Conservation (phyloP, 2,113 vertebrate species). For the Melanostigma gelatinosum region DNA sequence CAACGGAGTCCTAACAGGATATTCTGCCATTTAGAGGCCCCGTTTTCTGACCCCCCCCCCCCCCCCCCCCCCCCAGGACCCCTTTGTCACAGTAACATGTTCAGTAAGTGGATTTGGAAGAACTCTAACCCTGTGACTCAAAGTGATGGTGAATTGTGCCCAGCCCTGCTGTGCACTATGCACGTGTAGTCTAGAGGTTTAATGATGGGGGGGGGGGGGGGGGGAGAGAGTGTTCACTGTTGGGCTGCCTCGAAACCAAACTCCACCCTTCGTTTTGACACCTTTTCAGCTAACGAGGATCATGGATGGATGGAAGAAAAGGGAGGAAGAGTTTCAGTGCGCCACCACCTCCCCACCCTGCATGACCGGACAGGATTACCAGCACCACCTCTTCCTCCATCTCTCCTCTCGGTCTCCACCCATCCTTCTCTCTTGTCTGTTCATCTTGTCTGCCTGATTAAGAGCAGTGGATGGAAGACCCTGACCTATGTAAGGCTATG, state of each 20-base stretch:
- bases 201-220: conserved; percentile 39
- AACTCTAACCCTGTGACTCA: conserved; percentile 13
- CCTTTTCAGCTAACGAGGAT: conserved; percentile 99
- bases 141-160: conserved; percentile 58
- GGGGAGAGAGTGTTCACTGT: conserved; percentile 78
- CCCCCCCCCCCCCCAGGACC: not conserved
- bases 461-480: conserved; percentile 87
- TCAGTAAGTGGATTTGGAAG: not conserved
- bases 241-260: conserved; percentile 93
- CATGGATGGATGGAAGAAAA: conserved; percentile 86
- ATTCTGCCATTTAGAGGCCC: not conserved
- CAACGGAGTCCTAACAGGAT: not conserved
- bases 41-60: too few species aligned
- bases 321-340: conserved; percentile 82
- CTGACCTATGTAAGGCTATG: conserved; percentile 88
- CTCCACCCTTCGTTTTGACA: conserved; percentile 99
- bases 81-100: not conserved
- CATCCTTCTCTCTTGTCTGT: conserved; percentile 87
- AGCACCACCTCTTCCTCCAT: conserved; percentile 61
- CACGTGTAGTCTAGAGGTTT: conserved; percentile 68
- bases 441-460: conserved; percentile 79
- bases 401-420: conserved; percentile 67
- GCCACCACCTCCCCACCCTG: conserved; percentile 83
- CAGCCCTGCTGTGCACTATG: conserved; percentile 60
- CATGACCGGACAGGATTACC: conserved; percentile 71